Conservation (phyloP, 1,140 invertebrate species). For the Myzus persicae region DNA sequence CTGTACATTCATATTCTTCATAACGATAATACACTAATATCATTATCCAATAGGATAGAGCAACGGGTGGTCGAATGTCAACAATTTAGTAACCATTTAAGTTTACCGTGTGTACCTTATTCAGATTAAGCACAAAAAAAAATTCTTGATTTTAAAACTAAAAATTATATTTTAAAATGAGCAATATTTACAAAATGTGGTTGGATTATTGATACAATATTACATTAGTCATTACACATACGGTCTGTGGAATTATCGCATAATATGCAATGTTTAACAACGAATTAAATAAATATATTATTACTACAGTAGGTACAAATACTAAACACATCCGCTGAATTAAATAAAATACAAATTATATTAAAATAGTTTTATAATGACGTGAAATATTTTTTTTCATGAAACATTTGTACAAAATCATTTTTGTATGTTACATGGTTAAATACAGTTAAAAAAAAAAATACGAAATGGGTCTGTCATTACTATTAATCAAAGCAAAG, state of each 20-base stretch:
- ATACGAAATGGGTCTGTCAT: not conserved
- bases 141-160: not conserved
- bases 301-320: not conserved
- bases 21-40: not conserved
- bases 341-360: not conserved
- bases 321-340: not conserved
- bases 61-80: not conserved
- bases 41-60: not conserved
- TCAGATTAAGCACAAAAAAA: not conserved
- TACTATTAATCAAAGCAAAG: not conserved
- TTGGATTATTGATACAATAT: not conserved
- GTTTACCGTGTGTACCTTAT: not conserved
- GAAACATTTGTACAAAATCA: not conserved
- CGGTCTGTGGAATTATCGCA: no score
- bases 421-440: not conserved
- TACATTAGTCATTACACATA: not conserved
- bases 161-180: not conserved
- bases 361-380: slow-evolving; percentile 1
- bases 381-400: not conserved
- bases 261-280: not conserved
- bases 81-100: no score
- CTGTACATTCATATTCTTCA: not conserved
- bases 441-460: not conserved
- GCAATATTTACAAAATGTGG: not conserved
- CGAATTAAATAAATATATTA: not conserved